A percentile compares a stretch with the other conserved stretches of the same genome.
phyloP scores from a whole-genome alignment of 2,888 invertebrate species.

The Furcula furcula region DNA sequence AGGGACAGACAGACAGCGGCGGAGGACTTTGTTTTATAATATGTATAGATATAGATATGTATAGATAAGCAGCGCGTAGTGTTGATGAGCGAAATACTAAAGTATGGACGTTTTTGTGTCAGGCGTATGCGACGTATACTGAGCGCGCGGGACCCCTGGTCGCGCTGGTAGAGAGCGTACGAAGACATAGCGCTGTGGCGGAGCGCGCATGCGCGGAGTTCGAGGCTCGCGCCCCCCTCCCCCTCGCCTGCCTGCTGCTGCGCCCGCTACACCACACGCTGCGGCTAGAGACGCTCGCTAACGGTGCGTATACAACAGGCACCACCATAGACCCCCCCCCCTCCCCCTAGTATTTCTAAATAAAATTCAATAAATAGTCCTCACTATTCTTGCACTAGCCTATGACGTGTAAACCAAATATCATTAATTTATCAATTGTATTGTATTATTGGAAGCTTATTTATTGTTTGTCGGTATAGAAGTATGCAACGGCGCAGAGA shows the following conservation, averaged over 20 bases:
- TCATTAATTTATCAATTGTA: no score
- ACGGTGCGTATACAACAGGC: not conserved
- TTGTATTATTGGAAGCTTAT: not conserved
- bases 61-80: no score
- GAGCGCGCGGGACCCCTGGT: conserved; percentile 87
- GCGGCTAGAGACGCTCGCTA: conserved; percentile 61
- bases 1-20: no score
- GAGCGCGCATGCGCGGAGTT: conserved; percentile 66
- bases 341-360: no score
- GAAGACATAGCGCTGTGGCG: conserved; percentile 86
- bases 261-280: conserved; percentile 94
- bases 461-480: conserved; percentile 30
- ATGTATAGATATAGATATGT: no score
- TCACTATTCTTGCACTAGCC: no score
- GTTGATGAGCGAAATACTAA: no score
- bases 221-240: conserved; percentile 86
- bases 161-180: conserved; percentile 90
- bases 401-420: no score
- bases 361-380: no score
- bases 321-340: no score
- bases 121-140: conserved; percentile 86
- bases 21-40: no score
- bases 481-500: conserved; percentile 83
- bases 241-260: conserved; percentile 91
- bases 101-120: no score